Conservation (phyloP, 2,888 invertebrate genomes). For the Aproaerema taeniolella region DNA sequence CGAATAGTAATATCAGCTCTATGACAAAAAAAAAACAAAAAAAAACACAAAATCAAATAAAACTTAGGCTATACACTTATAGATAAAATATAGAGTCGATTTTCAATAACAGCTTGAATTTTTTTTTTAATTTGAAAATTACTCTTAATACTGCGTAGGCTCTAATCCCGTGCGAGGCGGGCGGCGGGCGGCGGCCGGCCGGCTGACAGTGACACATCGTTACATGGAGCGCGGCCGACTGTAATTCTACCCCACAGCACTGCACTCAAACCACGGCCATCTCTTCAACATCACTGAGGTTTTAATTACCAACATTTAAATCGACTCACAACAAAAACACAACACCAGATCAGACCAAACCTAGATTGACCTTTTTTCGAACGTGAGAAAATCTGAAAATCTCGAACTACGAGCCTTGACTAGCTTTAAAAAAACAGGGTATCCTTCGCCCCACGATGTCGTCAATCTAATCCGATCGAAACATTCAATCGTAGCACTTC, state of each 20-base stretch:
- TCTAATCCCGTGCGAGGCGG: slow-evolving; percentile 65
- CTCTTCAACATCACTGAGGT: slow-evolving; percentile 45
- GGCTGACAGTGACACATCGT: slow-evolving; percentile 77
- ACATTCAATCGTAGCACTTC: slow-evolving; percentile 56
- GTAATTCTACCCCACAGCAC: slow-evolving; percentile 67
- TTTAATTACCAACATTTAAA: slow-evolving; percentile 1
- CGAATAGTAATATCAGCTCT: no score
- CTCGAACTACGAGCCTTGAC: no score
- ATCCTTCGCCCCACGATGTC: slow-evolving; percentile 11
- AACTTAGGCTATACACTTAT: no score
- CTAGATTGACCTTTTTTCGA: no score
- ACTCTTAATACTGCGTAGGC: slow-evolving; percentile 60
- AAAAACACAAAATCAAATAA: no score
- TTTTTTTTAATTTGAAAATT: slow-evolving; percentile 27
- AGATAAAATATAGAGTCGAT: no score
- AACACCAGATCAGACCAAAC: no score
- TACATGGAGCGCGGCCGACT: slow-evolving; percentile 69
- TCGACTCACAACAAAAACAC: no score
- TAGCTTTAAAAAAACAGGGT: no score
- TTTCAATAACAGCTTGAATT: no score
- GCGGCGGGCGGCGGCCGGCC: slow-evolving; percentile 38
- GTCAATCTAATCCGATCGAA: slow-evolving; percentile 37
- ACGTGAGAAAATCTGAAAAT: no score
- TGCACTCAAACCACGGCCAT: slow-evolving; percentile 37
- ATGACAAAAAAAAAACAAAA: no score